Base-by-base conservation (phyloP, 2,797 vertebrate species). In the Poeciliopsis infans region DNA sequence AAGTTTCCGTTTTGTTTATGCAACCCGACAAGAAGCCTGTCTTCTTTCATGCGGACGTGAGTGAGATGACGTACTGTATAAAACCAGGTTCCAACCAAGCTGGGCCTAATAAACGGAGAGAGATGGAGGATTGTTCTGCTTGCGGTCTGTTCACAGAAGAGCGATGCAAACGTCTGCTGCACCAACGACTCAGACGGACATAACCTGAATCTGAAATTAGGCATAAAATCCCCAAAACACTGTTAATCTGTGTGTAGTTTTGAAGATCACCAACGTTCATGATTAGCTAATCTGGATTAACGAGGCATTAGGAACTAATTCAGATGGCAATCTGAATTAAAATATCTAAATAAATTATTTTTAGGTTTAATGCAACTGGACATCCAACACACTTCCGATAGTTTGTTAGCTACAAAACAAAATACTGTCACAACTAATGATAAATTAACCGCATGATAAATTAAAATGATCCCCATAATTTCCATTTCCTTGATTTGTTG, bases 161-260 rank as follows among this genome's bases (percentile, higher is more conserved):
- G 36, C 31, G 81, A 61, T 79, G 75, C 78, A 84, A 83, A 74
- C 23, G 45, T 55, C 83, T 75, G 55, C 73, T 15, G 51, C 83
- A 36, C 28, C 83, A 88, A 84, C 82, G 82, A 75, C 75, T 88
- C 53, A 0, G 59, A 47, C 78, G 85, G 79, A 86, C 81, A 43
- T 59, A 87, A 87, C 80, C 77, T 45, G 31, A 41, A 77, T 80
- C 72, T 39, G 45, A 84, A 61, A 80, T 83, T 72, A 83, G 85
- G 66, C 61, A 53, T 71, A 45, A 46, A 41, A 31, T 78, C 36
- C 20, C 4, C 31, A 3, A 11, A 68, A 66, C 70, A 74, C 41
- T 10, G 41, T 43, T 43, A 76, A 4, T 68, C 46, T 41, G 25
- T 39, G n/a, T 47, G 77, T 46, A 69, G 68, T 36, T 57, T 28